Evolutionary conservation across 2,888 invertebrate genomes (phyloP), one percentile per base, ranked within the genome.

Genomic region (Caprella mutica): DNA sequence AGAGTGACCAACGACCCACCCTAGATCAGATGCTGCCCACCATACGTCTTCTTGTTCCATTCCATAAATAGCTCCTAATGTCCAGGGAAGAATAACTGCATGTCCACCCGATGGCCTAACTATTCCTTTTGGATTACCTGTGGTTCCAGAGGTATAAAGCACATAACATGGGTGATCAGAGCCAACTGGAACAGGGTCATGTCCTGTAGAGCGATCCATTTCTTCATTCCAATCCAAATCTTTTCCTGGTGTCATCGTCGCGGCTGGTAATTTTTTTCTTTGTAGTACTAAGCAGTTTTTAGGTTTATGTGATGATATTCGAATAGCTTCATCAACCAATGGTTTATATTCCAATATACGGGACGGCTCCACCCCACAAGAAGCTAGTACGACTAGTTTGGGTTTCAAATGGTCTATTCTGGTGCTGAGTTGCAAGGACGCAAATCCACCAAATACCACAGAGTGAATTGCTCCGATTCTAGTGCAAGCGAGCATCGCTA

Each of bases 401-500:
- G 94, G 92, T 71, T 86, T 59, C n/a, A 71, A 69, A 70, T 94
- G 93, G 68, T 86, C 83, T 54, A 94, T 90, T 64, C 93, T 80
- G 0, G 83, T 80, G 40, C 88, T 81, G 6, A 94, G 76, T 72
- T 94, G 93, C 65, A 84, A 80, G 0, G 92, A 86, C 1, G 92
- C 91, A 70, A 93, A 93, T 48, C 93, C 90, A 70, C 93, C 94
- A 74, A 94, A 94, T 0, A 94, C 93, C 0, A 93, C 86, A 0
- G 90, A 90, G 71, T 94, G 93, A n/a, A 90, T 78, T 2, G 90
- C 93, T 0, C 93, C 94, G 9, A 93, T 76, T 44, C 94, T 77
- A 35, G 84, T 86, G 2, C 84, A 84, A 1, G 93, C 92, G 68
- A 93, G 72, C 85, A 93, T 92, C 1, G 91, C 82, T 52, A 91